phyloP scores from a whole-genome alignment of 2,797 vertebrate genomes.

The Phyllotis vaccarum region DNA sequence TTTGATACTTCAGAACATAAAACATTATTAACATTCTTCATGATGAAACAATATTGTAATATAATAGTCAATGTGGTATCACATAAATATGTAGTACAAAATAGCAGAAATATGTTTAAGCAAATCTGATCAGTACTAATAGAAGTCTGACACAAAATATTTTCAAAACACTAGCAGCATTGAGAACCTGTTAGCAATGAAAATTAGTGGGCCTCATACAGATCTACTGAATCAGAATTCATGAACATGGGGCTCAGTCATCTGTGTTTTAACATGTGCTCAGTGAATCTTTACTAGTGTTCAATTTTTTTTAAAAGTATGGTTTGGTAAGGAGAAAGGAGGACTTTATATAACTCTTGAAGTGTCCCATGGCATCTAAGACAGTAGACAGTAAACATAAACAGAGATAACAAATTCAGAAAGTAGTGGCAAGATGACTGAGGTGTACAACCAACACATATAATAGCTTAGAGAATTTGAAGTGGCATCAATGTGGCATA shows the following conservation, averaged over 20 bases:
- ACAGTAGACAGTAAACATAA: background rate
- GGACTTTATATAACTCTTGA: background rate
- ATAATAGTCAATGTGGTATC: background rate
- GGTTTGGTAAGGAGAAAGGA: background rate
- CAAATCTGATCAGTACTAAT: background rate
- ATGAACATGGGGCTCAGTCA: background rate
- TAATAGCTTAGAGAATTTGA: background rate
- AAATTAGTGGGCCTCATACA: background rate
- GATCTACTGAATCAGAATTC: slow-evolving; percentile 34
- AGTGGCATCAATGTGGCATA: background rate
- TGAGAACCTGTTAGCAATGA: slow-evolving; percentile 31
- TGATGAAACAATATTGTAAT: background rate
- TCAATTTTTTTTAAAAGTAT: background rate
- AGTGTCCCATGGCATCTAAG: slow-evolving; percentile 27
- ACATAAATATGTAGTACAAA: background rate
- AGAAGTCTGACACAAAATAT: slow-evolving; percentile 25
- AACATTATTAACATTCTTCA: background rate
- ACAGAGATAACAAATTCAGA: background rate
- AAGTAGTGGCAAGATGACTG: background rate
- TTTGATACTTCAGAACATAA: background rate
- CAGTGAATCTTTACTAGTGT: background rate
- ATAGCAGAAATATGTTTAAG: background rate
- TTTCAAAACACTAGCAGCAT: slow-evolving; percentile 30
- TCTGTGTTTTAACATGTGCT: slow-evolving; percentile 38
- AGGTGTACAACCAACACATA: background rate